phyloP scores from a whole-genome alignment of 1,140 invertebrate species.

The Melanaphis sacchari region DNA sequence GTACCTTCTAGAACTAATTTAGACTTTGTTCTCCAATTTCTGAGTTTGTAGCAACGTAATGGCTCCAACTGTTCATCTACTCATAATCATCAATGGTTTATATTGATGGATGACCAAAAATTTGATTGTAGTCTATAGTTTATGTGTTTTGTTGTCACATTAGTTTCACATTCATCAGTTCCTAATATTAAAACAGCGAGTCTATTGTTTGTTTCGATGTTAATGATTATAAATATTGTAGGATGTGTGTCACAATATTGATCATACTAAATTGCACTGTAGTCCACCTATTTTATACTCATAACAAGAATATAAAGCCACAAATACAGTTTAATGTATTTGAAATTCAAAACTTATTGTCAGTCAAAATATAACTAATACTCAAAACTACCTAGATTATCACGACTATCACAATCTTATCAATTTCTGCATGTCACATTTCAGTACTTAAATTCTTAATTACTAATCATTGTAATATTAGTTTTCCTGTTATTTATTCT shows the following conservation, averaged over 20 bases:
- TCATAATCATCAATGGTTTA: background rate
- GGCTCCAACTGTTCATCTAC: background rate
- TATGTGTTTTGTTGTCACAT: background rate
- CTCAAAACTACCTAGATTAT: too few species aligned
- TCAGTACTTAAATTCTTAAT: too few species aligned
- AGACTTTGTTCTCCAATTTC: background rate
- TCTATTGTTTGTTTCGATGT: background rate
- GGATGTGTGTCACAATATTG: too few species aligned
- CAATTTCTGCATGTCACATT: too few species aligned
- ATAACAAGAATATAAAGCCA: background rate
- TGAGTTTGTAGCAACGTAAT: background rate
- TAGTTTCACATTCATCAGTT: background rate
- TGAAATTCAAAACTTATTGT: background rate
- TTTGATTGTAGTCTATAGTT: background rate
- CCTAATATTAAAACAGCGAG: background rate
- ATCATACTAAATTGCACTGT: too few species aligned
- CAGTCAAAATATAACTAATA: too few species aligned
- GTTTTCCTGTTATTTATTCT: too few species aligned
- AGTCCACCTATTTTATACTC: background rate
- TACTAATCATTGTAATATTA: too few species aligned
- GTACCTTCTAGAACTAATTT: background rate
- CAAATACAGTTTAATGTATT: background rate
- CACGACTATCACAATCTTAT: too few species aligned
- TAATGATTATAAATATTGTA: background rate
- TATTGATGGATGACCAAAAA: background rate